A percentile compares a stretch with the other conserved stretches of the same genome.
Conservation (phyloP, 2,888 invertebrate genomes). For the Scrobipalpa atriplicella region DNA sequence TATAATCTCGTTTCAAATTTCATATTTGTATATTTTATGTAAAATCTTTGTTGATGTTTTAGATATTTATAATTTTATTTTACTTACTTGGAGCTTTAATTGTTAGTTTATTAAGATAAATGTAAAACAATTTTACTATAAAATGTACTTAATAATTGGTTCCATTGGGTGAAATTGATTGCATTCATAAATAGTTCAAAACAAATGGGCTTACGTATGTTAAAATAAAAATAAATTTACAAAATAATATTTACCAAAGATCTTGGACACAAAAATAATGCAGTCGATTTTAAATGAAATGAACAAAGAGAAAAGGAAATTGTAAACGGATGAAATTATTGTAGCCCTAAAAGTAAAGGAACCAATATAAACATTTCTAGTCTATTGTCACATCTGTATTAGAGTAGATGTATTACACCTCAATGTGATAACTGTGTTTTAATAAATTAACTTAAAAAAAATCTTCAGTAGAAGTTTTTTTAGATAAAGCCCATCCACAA, state of each 20-base stretch:
- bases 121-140: not conserved
- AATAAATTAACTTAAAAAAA: not conserved
- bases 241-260: no score
- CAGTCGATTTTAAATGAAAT: no score
- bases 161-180: no score
- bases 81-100: slow-evolving; percentile 9
- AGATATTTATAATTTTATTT: not conserved
- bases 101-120: not conserved
- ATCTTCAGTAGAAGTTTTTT: not conserved
- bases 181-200: no score
- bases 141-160: not conserved
- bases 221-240: no score
- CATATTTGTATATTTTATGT: not conserved
- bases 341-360: not conserved
- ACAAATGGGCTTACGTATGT: no score
- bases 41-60: not conserved
- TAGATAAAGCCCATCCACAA: no score
- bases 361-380: not conserved
- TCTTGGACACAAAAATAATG: no score
- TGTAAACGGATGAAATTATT: no score
- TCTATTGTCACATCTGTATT: slow-evolving; percentile 12
- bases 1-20: not conserved
- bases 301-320: not conserved
- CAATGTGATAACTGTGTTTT: slow-evolving; percentile 21
- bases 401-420: slow-evolving; percentile 21